Evolutionary conservation across 2,888 invertebrate species (phyloP), one percentile per base, ranked within the genome.

Genomic region (Allygus modestus): DNA sequence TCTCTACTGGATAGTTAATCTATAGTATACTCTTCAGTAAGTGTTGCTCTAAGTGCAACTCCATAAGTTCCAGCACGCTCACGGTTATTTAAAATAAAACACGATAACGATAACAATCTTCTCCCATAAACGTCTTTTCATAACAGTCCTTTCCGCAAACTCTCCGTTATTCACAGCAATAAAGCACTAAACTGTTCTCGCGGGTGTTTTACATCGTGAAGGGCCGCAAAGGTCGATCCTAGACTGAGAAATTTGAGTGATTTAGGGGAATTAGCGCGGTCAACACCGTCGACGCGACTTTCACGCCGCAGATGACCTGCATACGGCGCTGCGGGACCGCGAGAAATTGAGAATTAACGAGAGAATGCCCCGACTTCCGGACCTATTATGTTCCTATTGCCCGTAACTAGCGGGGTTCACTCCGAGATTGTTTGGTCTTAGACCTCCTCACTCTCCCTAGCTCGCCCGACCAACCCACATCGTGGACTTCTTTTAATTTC

Each of bases 381-480:
- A 11, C 20, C 73, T 23, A 73, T 73, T 73, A 41, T 73, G 73
- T n/a, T 41, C 73, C 73, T 41, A 73, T 73, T 73, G n/a, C 41
- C n/a, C 37, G 28, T 20, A 20, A 65, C 65, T 31, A 31, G 65
- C 54, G 1, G 54, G 15, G 58, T 23, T 31, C 28, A 65, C 28
- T 9, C 26, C 4, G 31, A 54, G 54, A 54, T 15, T 65, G 65
- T 65, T 65, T 65, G 65, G 26, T 23, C 58, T 58, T 58, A 23
- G 23, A 26, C n/a, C 58, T 26, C 26, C 20, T 23, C 58, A 58
- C 58, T 9, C 20, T 58, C 58, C 23, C 26, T 65, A 1, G 11
- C 26, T 23, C 23, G 0, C 58, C 15, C 23, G 4, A 28, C 28
- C 28, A 11, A n/a, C 37, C 41, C 37, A 20, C 17, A 9, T n/a